Evolutionary conservation across 1,140 invertebrate genomes (phyloP).

Genomic region (Cyclargus thomasi): DNA sequence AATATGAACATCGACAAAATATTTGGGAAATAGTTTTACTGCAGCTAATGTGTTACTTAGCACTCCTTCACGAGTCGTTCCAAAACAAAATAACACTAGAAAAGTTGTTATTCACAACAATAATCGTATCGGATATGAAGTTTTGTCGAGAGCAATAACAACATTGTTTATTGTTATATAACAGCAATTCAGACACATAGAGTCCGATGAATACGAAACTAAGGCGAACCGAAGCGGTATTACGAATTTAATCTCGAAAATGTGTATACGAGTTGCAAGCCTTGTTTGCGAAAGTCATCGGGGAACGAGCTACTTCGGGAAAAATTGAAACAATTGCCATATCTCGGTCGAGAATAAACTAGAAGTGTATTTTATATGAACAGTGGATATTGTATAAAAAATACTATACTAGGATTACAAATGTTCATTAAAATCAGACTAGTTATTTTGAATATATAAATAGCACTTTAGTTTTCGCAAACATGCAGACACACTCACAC

Average conservation of each 20-base stretch:
- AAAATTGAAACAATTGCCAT: conserved; percentile 43
- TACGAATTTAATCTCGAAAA: conserved; percentile 72
- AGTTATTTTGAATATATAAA: too few relatives aligned
- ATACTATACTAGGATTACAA: too few relatives aligned
- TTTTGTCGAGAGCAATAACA: background rate
- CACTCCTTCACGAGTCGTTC: background rate
- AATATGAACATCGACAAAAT: background rate
- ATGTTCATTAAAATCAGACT: too few relatives aligned
- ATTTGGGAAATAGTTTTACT: too few relatives aligned
- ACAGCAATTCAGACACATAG: conserved; percentile 20
- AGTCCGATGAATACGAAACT: conserved; percentile 41
- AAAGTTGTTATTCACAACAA: background rate
- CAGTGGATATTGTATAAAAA: background rate
- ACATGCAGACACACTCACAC: too few relatives aligned
- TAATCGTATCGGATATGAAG: background rate
- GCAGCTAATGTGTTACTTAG: background rate
- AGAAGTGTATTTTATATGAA: background rate
- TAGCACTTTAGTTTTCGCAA: too few relatives aligned
- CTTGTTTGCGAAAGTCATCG: conserved; percentile 54
- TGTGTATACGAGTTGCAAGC: conserved; percentile 61
- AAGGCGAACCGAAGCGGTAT: conserved; percentile 55
- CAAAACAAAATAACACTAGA: background rate
- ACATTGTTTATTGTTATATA: conserved; percentile 33
- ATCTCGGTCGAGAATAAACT: background rate
- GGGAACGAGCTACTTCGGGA: conserved; percentile 39